Evolutionary conservation across 2,888 invertebrate species (phyloP).

Genomic region (Choristoneura rosaceana): DNA sequence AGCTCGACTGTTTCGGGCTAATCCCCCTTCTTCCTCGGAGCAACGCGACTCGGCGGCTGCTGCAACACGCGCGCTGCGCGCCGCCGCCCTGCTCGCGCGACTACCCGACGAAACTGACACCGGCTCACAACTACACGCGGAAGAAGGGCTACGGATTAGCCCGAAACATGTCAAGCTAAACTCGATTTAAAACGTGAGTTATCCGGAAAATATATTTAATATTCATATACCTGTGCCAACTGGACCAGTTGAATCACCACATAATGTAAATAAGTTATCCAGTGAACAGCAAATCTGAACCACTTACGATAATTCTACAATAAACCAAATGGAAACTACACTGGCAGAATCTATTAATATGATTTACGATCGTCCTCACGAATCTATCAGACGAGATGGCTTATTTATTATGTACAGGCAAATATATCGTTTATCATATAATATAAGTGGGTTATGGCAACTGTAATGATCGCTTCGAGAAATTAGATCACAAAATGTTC

Average conservation of each 20-base stretch:
- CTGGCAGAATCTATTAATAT: slow-evolving; percentile 13
- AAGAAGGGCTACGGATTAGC: no score
- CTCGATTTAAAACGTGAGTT: no score
- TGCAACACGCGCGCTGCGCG: no score
- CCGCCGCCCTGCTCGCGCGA: no score
- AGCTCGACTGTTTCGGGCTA: no score
- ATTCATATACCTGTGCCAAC: background rate
- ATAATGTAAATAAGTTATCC: background rate
- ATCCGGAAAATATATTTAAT: no score
- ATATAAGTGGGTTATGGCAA: background rate
- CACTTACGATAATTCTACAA: background rate
- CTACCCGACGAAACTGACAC: no score
- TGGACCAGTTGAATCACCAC: background rate
- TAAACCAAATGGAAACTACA: slow-evolving; percentile 14
- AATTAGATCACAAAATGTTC: background rate
- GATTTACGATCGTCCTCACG: slow-evolving; percentile 1
- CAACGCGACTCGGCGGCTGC: no score
- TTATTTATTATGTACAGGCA: slow-evolving; percentile 15
- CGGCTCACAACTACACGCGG: no score
- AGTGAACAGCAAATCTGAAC: background rate
- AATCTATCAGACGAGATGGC: slow-evolving; percentile 13
- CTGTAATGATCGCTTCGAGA: background rate
- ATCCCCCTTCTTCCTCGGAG: no score
- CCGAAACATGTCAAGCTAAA: no score
- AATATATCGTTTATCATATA: background rate